These are phyloP conservation scores for Melanitta fusca DNA, from an alignment of 2,797 vertebrate species.

Conservation along the genomic window DNA sequence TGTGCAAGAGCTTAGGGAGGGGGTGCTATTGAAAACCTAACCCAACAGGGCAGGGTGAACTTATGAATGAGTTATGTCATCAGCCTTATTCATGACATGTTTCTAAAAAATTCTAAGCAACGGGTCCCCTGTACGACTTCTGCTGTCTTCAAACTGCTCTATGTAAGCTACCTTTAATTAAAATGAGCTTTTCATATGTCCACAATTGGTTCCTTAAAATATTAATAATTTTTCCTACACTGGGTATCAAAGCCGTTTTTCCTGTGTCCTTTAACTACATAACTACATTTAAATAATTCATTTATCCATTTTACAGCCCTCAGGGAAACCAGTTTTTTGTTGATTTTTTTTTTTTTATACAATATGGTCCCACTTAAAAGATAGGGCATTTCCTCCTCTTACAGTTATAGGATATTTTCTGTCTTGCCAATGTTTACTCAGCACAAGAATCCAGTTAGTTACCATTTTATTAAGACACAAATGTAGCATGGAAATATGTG, in stretches of 20 bases:
- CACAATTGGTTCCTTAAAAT: constrained; percentile 65
- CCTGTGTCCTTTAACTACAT: constrained; percentile 53
- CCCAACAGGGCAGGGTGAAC: neutral
- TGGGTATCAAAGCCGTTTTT: constrained; percentile 57
- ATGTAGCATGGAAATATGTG: constrained; percentile 21
- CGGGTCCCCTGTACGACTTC: neutral
- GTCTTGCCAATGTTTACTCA: constrained; percentile 12
- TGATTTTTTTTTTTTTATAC: neutral
- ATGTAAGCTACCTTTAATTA: constrained; percentile 48
- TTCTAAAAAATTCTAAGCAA: neutral
- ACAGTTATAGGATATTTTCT: constrained; percentile 1
- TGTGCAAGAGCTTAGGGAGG: neutral
- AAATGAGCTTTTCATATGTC: constrained; percentile 52
- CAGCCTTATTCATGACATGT: neutral
- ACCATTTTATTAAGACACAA: constrained; percentile 50
- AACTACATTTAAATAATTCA: constrained; percentile 73
- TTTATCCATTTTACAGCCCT: constrained; percentile 55
- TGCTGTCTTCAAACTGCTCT: neutral
- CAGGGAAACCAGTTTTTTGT: neutral
- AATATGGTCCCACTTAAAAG: constrained; percentile 8
- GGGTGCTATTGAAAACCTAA: neutral
- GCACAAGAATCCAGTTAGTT: constrained; percentile 27
- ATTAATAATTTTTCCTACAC: constrained; percentile 61
- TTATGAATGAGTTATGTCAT: neutral
- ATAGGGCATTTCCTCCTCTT: neutral